These are phyloP conservation scores for Zosterops japonicus DNA, from an alignment of 2,113 vertebrate species.

Conservation along the genomic window DNA sequence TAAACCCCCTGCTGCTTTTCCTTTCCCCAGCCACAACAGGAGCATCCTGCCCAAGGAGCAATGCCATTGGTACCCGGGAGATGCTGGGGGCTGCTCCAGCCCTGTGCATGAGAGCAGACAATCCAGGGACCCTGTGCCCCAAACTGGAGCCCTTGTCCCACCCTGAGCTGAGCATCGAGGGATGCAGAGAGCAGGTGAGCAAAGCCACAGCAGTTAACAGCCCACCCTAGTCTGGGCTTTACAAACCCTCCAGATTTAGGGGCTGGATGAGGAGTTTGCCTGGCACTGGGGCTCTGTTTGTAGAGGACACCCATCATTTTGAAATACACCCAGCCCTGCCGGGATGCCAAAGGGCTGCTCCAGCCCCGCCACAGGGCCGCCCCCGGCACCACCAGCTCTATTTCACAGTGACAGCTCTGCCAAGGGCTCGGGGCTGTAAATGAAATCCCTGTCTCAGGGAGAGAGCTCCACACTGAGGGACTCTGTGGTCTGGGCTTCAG, in stretches of 20 bases:
- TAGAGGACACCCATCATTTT: neutral
- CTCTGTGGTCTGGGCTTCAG: neutral
- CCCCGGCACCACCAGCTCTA: accelerated
- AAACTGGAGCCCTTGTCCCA: neutral
- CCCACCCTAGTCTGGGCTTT: neutral
- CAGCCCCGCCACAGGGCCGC: accelerated
- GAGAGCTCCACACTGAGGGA: neutral
- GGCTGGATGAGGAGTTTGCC: neutral
- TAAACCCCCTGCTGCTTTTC: neutral
- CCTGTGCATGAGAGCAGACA: accelerated
- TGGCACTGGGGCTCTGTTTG: neutral
- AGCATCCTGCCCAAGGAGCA: accelerated
- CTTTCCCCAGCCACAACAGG: neutral
- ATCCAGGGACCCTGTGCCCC: neutral
- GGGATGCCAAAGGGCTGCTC: neutral
- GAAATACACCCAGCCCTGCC: neutral
- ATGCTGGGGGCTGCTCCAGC: neutral
- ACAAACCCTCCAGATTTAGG: neutral
- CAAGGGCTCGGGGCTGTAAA: neutral
- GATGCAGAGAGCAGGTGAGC: constrained; percentile 4
- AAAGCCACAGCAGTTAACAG: accelerated
- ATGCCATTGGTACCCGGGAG: neutral
- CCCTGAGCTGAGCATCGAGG: neutral
- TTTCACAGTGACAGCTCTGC: neutral
- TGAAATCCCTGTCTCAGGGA: neutral